Conservation (phyloP, 2,797 vertebrate genomes). For the Enteromius argenteus region DNA sequence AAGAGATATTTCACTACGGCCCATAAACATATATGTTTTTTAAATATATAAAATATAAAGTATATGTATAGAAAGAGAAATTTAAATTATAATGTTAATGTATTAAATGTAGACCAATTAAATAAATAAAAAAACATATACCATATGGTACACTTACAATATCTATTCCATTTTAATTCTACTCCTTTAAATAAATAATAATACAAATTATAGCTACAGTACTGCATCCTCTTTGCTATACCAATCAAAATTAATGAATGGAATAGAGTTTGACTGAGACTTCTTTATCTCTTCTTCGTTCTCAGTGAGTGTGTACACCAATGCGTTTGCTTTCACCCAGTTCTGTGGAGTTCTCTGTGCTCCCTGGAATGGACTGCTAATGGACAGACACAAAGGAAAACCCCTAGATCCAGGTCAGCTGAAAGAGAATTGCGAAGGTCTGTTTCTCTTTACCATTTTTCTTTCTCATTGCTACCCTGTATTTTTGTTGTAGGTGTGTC, state of each 20-base stretch:
- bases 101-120: background rate
- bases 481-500: constrained; percentile 68
- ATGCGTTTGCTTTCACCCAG: constrained; percentile 88
- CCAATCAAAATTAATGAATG: background rate
- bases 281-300: background rate
- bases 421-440: background rate
- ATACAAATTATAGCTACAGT: background rate
- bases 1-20: background rate
- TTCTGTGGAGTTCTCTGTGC: constrained; percentile 86
- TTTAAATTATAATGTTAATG: background rate
- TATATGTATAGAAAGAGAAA: background rate
- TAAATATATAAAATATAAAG: background rate
- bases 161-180: background rate
- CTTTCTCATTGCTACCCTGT: background rate
- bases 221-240: background rate
- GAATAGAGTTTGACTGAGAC: background rate
- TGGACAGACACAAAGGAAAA: constrained; percentile 85
- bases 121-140: background rate
- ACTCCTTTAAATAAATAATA: background rate
- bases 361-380: constrained; percentile 89
- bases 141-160: background rate
- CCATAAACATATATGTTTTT: background rate
- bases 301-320: constrained; percentile 87
- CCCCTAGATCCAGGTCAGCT: constrained; percentile 69
- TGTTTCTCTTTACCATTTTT: background rate